Evolutionary conservation across 2,113 vertebrate species (phyloP).

Genomic region (Recurvirostra avosetta): DNA sequence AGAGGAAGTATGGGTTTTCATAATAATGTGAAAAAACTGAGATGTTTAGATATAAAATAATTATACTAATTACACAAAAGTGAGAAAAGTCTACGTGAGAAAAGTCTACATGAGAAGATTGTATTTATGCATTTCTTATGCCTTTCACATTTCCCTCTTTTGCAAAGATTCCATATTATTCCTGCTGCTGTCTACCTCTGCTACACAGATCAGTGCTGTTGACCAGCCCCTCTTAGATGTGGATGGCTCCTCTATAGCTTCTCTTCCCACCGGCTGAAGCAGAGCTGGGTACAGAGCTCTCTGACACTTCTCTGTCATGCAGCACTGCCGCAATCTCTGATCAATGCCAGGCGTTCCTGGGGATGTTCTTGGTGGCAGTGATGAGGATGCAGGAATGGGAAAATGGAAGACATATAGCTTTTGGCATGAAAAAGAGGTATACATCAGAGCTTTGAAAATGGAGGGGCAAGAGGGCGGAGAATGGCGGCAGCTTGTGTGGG

Average conservation of each 20-base stretch:
- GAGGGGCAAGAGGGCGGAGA: neutral
- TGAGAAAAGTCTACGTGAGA: neutral
- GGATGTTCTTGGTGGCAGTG: neutral
- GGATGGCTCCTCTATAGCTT: neutral
- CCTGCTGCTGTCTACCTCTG: neutral
- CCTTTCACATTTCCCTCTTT: neutral
- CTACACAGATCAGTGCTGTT: neutral
- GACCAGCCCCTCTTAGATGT: neutral
- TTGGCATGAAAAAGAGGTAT: neutral
- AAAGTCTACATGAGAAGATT: neutral
- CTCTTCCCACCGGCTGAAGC: neutral
- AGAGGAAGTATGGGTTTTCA: fast-evolving
- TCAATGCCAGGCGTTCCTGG: neutral
- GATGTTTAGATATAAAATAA: neutral
- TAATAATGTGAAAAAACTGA: neutral
- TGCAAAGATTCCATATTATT: neutral
- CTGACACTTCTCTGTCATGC: neutral
- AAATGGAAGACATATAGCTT: neutral
- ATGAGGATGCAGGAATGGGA: neutral
- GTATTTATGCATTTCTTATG: neutral
- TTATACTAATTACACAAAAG: neutral
- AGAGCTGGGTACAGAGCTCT: neutral
- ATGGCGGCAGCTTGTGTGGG: neutral
- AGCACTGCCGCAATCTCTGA: fast-evolving
- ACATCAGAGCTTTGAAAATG: neutral